phyloP scores from a whole-genome alignment of 2,113 vertebrate species.

The Lagopus muta region DNA sequence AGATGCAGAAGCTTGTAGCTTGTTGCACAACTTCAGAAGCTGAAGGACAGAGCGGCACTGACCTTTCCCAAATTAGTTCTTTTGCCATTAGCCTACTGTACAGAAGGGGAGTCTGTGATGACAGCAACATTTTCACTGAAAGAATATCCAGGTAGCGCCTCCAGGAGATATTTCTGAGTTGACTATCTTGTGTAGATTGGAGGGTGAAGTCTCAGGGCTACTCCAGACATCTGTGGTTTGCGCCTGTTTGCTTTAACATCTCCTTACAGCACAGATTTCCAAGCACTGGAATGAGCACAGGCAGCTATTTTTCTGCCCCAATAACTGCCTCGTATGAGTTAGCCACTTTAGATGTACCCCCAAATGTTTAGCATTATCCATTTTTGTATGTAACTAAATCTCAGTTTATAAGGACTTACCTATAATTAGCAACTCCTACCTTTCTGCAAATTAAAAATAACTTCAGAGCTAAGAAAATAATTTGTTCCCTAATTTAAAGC shows the following conservation, averaged over 20 bases:
- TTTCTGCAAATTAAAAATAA: constrained; percentile 23
- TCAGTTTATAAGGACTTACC: background rate
- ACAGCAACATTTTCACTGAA: background rate
- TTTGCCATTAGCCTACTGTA: background rate
- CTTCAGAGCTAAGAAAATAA: background rate
- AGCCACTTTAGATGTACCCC: background rate
- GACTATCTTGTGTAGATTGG: background rate
- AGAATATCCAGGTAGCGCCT: background rate
- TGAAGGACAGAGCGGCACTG: background rate
- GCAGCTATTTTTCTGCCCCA: background rate
- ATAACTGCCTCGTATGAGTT: background rate
- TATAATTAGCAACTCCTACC: background rate
- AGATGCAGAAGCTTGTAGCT: background rate
- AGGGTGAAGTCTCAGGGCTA: background rate
- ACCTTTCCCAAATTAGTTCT: background rate
- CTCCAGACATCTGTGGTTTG: background rate
- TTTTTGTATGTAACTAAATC: background rate
- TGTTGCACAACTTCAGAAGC: background rate
- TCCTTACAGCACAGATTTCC: background rate
- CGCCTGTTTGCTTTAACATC: background rate
- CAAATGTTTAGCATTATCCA: background rate
- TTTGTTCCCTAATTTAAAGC: background rate
- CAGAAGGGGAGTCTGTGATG: background rate
- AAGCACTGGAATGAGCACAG: background rate
- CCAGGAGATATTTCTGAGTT: background rate